phyloP scores from a whole-genome alignment of 1,140 invertebrate species.

The Drosophila eugracilis region DNA sequence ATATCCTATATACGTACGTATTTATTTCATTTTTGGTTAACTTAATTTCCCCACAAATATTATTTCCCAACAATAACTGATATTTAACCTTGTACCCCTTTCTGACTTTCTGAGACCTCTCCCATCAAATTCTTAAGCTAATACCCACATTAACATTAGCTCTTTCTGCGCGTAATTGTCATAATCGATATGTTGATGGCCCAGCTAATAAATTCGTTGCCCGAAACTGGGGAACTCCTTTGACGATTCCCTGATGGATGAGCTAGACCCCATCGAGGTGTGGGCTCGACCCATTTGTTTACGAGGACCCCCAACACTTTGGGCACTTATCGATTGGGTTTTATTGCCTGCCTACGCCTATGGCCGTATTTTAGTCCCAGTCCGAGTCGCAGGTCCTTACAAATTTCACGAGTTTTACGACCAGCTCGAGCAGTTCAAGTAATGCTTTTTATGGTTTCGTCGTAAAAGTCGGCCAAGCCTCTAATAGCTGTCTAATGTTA shows the following conservation, averaged over 20 bases:
- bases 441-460: slow-evolving; percentile 73
- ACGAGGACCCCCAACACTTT: slow-evolving; percentile 64
- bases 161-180: slow-evolving; percentile 33
- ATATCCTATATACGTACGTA: too few relatives aligned
- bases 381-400: slow-evolving; percentile 32
- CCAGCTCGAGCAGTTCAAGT: slow-evolving; percentile 57
- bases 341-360: slow-evolving; percentile 58
- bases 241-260: slow-evolving; percentile 35
- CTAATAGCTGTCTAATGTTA: slow-evolving; percentile 77
- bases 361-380: neutral
- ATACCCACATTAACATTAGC: slow-evolving; percentile 2
- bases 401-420: slow-evolving; percentile 75
- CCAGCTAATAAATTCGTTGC: slow-evolving; percentile 35
- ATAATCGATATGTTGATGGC: slow-evolving; percentile 37
- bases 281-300: slow-evolving; percentile 51
- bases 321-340: slow-evolving; percentile 72
- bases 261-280: slow-evolving; percentile 2
- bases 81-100: too few relatives aligned
- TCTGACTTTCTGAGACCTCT: neutral
- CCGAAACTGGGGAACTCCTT: slow-evolving; percentile 31
- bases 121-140: neutral
- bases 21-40: too few relatives aligned
- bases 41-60: neutral
- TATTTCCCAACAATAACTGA: too few relatives aligned
- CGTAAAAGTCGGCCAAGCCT: slow-evolving; percentile 75